Percentiles rank a stretch among this genome's conserved stretches.
phyloP scores from a whole-genome alignment of 1,140 invertebrate species.

The Drosophila ercepeae region DNA sequence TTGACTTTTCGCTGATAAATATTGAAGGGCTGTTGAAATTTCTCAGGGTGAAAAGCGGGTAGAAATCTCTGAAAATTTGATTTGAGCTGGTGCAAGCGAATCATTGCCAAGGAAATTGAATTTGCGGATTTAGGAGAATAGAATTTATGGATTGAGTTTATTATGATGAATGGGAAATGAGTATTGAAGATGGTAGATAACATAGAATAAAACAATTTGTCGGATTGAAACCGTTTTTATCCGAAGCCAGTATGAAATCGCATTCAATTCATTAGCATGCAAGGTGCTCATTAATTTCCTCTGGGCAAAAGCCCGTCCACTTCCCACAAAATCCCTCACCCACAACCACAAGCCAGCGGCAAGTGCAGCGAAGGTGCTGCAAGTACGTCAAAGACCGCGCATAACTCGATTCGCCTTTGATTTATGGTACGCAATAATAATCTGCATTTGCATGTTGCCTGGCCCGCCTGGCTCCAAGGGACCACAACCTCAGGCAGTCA shows the following conservation, averaged over 20 bases:
- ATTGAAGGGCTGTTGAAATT: slow-evolving; percentile 49
- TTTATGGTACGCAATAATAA: slow-evolving; percentile 79
- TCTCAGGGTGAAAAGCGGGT: slow-evolving; percentile 23
- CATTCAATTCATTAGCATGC: slow-evolving; percentile 57
- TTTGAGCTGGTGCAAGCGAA: slow-evolving; percentile 21
- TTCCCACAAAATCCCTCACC: not conserved
- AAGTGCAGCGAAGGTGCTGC: slow-evolving; percentile 55
- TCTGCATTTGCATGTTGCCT: slow-evolving; percentile 70
- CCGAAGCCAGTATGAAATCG: not conserved
- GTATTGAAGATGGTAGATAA: not conserved
- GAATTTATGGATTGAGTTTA: slow-evolving; percentile 31
- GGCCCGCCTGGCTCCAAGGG: not conserved
- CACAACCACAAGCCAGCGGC: not conserved
- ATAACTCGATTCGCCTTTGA: slow-evolving; percentile 74
- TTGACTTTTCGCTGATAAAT: slow-evolving; percentile 49
- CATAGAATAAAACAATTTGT: too few species aligned
- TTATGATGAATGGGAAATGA: slow-evolving; percentile 23
- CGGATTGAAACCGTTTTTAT: too few species aligned
- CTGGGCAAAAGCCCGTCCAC: slow-evolving; percentile 21
- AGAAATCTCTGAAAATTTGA: slow-evolving; percentile 22
- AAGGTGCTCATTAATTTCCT: slow-evolving; percentile 69
- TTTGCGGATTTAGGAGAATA: slow-evolving; percentile 38
- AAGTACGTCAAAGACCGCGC: slow-evolving; percentile 60
- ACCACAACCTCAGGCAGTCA: slow-evolving; percentile 23
- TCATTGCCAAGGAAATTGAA: slow-evolving; percentile 38